Evolutionary conservation across 1,140 invertebrate genomes (phyloP).

Genomic region (Meloidogyne chitwoodi): DNA sequence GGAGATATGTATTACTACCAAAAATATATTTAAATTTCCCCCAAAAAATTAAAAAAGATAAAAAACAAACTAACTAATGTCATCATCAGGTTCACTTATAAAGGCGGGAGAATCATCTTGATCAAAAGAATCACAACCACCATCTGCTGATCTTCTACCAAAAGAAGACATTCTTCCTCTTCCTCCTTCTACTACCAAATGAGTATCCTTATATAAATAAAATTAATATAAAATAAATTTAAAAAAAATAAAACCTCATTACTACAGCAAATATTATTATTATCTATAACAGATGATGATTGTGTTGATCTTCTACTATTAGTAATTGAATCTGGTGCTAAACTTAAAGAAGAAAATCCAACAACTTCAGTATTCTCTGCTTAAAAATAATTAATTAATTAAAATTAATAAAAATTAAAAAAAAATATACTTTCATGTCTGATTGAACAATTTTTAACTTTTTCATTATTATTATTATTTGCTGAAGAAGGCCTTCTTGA

Average conservation of each 20-base stretch:
- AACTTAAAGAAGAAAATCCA: slow-evolving; percentile 3
- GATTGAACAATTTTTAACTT: not conserved
- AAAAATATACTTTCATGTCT: not conserved
- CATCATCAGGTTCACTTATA: slow-evolving; percentile 55
- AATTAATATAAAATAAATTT: not conserved
- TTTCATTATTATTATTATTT: not conserved
- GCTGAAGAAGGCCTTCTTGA: slow-evolving; percentile 14
- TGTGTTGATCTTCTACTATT: slow-evolving; percentile 13
- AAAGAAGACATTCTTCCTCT: not conserved
- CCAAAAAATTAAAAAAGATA: not conserved
- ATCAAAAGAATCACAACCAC: not conserved
- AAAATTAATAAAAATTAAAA: no score
- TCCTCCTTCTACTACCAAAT: not conserved
- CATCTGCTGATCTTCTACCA: not conserved
- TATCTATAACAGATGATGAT: not conserved
- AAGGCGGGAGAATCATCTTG: slow-evolving; percentile 41
- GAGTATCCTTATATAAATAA: not conserved
- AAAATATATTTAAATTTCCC: not conserved
- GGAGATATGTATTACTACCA: no score
- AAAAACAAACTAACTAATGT: slow-evolving; percentile 54
- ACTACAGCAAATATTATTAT: not conserved
- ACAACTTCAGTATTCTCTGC: not conserved
- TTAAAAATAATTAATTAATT: no score
- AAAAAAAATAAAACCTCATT: not conserved
- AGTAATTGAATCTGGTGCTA: slow-evolving; percentile 4